Evolutionary conservation across 1,140 invertebrate genomes (phyloP).

Genomic region (Eubasilissa regina): DNA sequence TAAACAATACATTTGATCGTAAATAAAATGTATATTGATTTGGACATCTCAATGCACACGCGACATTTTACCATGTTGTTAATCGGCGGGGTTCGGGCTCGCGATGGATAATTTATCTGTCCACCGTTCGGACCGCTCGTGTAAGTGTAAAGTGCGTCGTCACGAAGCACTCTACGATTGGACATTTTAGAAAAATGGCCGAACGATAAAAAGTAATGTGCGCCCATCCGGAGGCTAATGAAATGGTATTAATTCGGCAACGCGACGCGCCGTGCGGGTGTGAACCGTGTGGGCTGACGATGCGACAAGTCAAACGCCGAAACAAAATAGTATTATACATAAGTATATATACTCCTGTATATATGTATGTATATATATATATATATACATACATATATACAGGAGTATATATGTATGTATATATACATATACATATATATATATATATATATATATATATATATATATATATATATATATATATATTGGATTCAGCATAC

Average conservation of each 20-base stretch:
- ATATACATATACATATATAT: no score
- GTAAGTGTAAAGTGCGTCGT: conserved; percentile 34
- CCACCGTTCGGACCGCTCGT: neutral
- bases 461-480: no score
- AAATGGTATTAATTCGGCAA: conserved; percentile 47
- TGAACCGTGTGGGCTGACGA: neutral
- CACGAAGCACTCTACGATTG: neutral
- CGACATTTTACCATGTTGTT: conserved; percentile 10
- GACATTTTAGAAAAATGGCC: conserved; percentile 34
- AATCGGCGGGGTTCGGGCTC: neutral
- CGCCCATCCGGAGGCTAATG: conserved; percentile 33
- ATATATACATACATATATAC: no score
- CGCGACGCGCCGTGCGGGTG: neutral
- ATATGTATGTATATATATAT: no score
- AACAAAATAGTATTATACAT: no score
- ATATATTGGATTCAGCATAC: no score
- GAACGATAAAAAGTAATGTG: conserved; percentile 46
- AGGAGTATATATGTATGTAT: no score
- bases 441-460: no score
- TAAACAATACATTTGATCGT: neutral
- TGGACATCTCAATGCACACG: conserved; percentile 4
- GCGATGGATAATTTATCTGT: conserved; percentile 8
- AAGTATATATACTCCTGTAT: no score
- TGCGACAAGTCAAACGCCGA: neutral
- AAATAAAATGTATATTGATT: neutral